phyloP scores from a whole-genome alignment of 2,888 invertebrate species.

The Schrankia costaestrigalis region DNA sequence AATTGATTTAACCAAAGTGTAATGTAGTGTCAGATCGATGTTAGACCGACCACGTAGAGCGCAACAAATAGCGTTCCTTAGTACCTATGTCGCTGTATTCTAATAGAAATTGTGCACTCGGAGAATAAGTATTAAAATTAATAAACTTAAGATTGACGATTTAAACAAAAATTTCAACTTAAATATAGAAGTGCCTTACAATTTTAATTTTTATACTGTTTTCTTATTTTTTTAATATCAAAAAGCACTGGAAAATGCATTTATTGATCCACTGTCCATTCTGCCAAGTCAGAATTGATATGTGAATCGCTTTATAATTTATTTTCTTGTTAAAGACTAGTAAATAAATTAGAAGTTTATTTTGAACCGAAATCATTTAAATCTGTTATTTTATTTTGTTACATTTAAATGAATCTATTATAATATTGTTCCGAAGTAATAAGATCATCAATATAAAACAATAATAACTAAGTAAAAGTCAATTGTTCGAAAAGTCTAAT shows the following conservation, averaged over 20 bases:
- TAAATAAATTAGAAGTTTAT: constrained; percentile 25
- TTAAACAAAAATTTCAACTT: constrained; percentile 62
- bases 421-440: constrained; percentile 19
- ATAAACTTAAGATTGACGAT: constrained; percentile 49
- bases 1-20: constrained; percentile 43
- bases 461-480: constrained; percentile 63
- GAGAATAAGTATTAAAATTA: constrained; percentile 53
- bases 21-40: constrained; percentile 38
- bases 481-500: constrained; percentile 52
- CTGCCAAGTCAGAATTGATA: constrained; percentile 50
- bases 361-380: constrained; percentile 17
- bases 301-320: constrained; percentile 35
- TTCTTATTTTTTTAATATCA: constrained; percentile 46
- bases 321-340: constrained; percentile 37
- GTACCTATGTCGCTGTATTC: constrained; percentile 42
- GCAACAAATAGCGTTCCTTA: constrained; percentile 36
- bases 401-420: constrained; percentile 26
- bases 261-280: constrained; percentile 59
- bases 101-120: constrained; percentile 48
- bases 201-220: constrained; percentile 70
- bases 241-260: constrained; percentile 68
- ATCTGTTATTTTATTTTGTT: constrained; percentile 23
- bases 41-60: constrained; percentile 22
- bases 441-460: constrained; percentile 31
- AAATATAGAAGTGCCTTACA: constrained; percentile 79